A percentile compares a stretch with the other conserved stretches of the same genome.
Conservation (phyloP, 2,888 invertebrate species). For the Sinohyriopsis cumingii region DNA sequence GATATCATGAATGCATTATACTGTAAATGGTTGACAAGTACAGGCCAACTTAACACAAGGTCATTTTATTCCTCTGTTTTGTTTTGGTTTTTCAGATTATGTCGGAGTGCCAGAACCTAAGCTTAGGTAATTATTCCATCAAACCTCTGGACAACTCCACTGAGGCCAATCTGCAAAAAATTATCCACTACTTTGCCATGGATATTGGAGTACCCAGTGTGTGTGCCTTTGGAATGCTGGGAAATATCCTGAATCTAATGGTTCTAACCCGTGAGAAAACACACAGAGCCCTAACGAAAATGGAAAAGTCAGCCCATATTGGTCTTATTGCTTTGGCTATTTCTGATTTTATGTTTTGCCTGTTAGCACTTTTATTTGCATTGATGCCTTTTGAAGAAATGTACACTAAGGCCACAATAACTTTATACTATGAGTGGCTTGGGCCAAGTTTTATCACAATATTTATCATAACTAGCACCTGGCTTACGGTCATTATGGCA, state of each 20-base stretch:
- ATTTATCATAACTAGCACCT: constrained; percentile 68
- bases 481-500: constrained; percentile 70
- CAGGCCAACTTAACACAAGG: too few relatives aligned
- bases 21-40: too few relatives aligned
- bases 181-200: constrained; percentile 51
- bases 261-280: constrained; percentile 64
- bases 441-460: constrained; percentile 62
- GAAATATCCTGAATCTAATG: constrained; percentile 64
- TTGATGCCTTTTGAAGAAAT: constrained; percentile 40
- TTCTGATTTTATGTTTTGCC: constrained; percentile 68
- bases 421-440: constrained; percentile 58
- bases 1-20: too few relatives aligned
- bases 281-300: constrained; percentile 59
- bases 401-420: constrained; percentile 39
- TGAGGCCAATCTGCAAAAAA: constrained; percentile 33
- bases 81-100: constrained; percentile 28
- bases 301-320: constrained; percentile 68
- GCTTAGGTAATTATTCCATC: constrained; percentile 6
- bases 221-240: constrained; percentile 63
- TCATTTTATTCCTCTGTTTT: neutral
- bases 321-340: constrained; percentile 67
- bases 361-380: constrained; percentile 62
- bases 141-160: constrained; percentile 3
- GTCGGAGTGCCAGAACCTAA: constrained; percentile 19
- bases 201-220: constrained; percentile 59